phyloP scores from a whole-genome alignment of 2,888 invertebrate genomes.

The Drepana falcataria region DNA sequence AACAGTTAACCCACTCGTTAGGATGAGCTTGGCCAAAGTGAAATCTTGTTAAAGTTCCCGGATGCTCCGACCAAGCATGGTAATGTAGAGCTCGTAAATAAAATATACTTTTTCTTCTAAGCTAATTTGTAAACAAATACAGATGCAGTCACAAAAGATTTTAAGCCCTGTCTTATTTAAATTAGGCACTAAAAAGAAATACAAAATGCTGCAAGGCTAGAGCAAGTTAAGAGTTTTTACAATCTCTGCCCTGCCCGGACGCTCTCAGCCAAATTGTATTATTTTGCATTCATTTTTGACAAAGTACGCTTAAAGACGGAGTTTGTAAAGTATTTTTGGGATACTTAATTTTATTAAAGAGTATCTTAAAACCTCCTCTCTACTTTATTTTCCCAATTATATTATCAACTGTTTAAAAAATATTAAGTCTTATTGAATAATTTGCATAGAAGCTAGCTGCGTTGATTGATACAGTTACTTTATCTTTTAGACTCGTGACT shows the following conservation, averaged over 20 bases:
- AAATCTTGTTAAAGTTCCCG: not conserved
- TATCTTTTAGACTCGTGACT: no score
- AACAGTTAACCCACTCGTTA: constrained; percentile 17
- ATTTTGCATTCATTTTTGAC: constrained; percentile 76
- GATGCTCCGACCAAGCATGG: not conserved
- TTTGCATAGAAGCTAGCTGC: no score
- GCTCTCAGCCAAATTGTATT: constrained; percentile 74
- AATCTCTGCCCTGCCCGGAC: constrained; percentile 46
- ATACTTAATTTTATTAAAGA: constrained; percentile 23
- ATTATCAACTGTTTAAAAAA: no score
- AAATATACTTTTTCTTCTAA: constrained; percentile 45
- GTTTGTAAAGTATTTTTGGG: constrained; percentile 35
- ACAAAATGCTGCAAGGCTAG: constrained; percentile 51
- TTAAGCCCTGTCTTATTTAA: constrained; percentile 72
- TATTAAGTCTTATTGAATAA: no score
- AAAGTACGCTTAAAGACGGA: constrained; percentile 49
- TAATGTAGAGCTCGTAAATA: constrained; percentile 38
- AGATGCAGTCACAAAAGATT: constrained; percentile 64
- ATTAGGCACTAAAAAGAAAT: constrained; percentile 72
- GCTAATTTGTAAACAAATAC: constrained; percentile 70
- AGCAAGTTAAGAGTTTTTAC: constrained; percentile 46
- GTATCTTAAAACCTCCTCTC: constrained; percentile 9
- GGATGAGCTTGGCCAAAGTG: not conserved
- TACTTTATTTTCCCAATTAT: no score
- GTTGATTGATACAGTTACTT: no score